These are phyloP conservation scores for Papilio polyxenes DNA, from an alignment of 1,140 invertebrate species.

Conservation along the genomic window DNA sequence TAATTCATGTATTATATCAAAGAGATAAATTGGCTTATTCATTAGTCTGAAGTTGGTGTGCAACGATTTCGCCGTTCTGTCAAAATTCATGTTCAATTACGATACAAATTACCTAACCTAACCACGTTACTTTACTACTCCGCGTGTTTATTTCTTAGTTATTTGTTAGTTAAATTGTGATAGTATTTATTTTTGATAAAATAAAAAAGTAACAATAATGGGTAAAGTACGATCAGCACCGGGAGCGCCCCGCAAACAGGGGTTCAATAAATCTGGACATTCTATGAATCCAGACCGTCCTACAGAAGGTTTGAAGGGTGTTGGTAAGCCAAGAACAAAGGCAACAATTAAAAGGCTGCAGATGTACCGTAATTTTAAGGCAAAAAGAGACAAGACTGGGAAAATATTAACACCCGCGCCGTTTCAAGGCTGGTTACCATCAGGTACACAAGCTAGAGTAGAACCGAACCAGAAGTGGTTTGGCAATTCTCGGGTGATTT, in stretches of 20 bases:
- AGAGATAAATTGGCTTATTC: neutral
- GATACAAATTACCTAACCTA: slow-evolving; percentile 35
- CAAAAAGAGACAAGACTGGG: slow-evolving; percentile 94
- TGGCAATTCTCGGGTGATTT: slow-evolving; percentile 95
- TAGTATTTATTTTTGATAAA: slow-evolving; percentile 32
- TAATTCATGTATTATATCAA: slow-evolving; percentile 12
- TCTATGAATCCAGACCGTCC: slow-evolving; percentile 94
- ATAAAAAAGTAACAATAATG: slow-evolving; percentile 77
- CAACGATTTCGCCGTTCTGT: slow-evolving; percentile 21
- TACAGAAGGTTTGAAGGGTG: slow-evolving; percentile 89
- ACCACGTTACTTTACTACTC: slow-evolving; percentile 27
- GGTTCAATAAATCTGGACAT: slow-evolving; percentile 89
- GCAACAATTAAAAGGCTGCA: slow-evolving; percentile 97
- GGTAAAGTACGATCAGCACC: slow-evolving; percentile 85
- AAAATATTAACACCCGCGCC: slow-evolving; percentile 97
- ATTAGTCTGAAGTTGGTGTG: slow-evolving; percentile 41
- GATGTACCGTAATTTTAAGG: slow-evolving; percentile 99
- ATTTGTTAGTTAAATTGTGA: slow-evolving; percentile 29
- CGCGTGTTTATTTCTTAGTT: slow-evolving; percentile 45
- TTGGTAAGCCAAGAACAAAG: slow-evolving; percentile 92
- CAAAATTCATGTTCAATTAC: slow-evolving; percentile 34
- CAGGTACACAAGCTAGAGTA: slow-evolving; percentile 95
- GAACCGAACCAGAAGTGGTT: slow-evolving; percentile 99
- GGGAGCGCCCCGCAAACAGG: slow-evolving; percentile 87
- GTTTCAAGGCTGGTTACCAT: slow-evolving; percentile 94